Evolutionary conservation across 1,140 invertebrate species (phyloP).

Genomic region (Drosophila carrolli): DNA sequence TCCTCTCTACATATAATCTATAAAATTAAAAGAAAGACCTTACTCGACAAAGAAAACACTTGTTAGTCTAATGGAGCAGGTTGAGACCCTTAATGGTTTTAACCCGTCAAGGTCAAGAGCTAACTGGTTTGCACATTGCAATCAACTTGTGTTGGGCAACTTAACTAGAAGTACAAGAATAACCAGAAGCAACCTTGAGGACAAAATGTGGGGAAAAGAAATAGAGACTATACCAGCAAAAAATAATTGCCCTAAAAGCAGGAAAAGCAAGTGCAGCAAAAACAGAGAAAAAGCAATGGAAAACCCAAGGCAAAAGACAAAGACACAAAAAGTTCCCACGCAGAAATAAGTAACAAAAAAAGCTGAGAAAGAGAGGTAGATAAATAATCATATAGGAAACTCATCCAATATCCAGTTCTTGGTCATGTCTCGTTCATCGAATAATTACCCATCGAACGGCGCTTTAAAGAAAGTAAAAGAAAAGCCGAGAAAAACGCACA

Average conservation of each 20-base stretch:
- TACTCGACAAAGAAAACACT: conserved; percentile 10
- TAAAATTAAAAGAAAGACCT: not conserved
- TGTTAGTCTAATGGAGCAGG: conserved; percentile 30
- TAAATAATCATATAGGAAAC: conserved; percentile 45
- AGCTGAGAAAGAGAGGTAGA: conserved; percentile 7
- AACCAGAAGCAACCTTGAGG: conserved; percentile 47
- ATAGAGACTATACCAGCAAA: conserved; percentile 11
- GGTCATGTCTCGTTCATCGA: conserved; percentile 24
- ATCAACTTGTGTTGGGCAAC: conserved; percentile 31
- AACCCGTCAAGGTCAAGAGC: conserved; percentile 37
- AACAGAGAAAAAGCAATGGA: conserved; percentile 2
- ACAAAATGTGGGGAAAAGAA: conserved; percentile 9
- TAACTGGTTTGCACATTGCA: conserved; percentile 27
- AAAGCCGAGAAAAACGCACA: conserved; percentile 35
- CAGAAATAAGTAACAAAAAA: conserved; percentile 8
- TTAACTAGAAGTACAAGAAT: conserved; percentile 43
- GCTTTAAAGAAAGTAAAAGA: conserved; percentile 41
- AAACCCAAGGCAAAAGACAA: conserved; percentile 28
- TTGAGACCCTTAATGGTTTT: conserved; percentile 12
- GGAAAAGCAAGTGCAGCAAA: conserved; percentile 40
- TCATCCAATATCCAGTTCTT: conserved; percentile 46
- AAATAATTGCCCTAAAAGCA: conserved; percentile 50
- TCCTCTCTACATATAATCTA: not conserved
- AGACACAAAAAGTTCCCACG: conserved; percentile 44
- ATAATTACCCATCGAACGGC: conserved; percentile 37